These are phyloP conservation scores for Brachyrhaphis roseni DNA, from an alignment of 2,797 vertebrate genomes.

Conservation along the genomic window DNA sequence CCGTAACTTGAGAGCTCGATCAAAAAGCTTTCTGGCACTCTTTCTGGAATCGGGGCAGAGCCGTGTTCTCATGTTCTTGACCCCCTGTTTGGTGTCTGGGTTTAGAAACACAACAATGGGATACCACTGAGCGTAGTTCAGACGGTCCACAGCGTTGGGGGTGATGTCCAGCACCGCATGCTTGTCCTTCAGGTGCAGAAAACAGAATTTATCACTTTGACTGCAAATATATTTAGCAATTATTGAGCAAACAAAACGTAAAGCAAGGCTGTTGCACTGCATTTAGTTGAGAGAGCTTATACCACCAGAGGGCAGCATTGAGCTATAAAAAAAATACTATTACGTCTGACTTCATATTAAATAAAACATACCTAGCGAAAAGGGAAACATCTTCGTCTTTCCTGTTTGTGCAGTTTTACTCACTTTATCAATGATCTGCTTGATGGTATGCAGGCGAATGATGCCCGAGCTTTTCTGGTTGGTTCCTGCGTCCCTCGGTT, in stretches of 20 bases:
- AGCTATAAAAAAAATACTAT: slow-evolving; percentile 17
- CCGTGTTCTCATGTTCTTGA: slow-evolving; percentile 96
- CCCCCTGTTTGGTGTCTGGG: slow-evolving; percentile 96
- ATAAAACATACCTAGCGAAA: slow-evolving; percentile 41
- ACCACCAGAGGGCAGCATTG: slow-evolving; percentile 74
- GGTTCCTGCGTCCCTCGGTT: slow-evolving; percentile 95
- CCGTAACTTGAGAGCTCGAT: slow-evolving; percentile 94
- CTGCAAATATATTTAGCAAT: background rate
- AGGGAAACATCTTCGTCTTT: background rate
- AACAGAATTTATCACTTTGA: background rate
- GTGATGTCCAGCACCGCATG: slow-evolving; percentile 97
- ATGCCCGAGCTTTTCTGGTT: slow-evolving; percentile 96
- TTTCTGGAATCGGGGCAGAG: slow-evolving; percentile 96
- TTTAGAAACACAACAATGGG: slow-evolving; percentile 97
- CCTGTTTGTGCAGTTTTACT: slow-evolving; percentile 62
- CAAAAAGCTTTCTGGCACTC: slow-evolving; percentile 94
- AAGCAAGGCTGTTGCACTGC: background rate
- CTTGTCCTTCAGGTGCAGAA: slow-evolving; percentile 85
- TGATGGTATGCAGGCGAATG: slow-evolving; percentile 98
- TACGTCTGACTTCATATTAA: slow-evolving; percentile 12
- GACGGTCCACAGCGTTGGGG: slow-evolving; percentile 97
- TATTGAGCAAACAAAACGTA: background rate
- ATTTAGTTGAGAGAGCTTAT: background rate
- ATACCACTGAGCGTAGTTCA: slow-evolving; percentile 99
- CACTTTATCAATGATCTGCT: slow-evolving; percentile 97